Conservation (phyloP, 2,888 invertebrate genomes). For the Orthosia gothica region DNA sequence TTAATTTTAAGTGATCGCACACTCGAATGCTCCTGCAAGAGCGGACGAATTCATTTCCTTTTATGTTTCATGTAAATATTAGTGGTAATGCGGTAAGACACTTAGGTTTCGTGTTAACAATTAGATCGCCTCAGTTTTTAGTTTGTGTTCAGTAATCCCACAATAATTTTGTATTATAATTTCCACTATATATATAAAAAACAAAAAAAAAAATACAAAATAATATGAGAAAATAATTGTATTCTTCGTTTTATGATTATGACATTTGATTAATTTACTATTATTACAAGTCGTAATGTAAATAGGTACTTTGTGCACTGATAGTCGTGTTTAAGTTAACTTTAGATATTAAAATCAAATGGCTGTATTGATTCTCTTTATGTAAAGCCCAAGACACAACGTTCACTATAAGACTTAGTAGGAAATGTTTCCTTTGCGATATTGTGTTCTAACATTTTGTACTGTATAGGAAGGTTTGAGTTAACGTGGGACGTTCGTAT, state of each 20-base stretch:
- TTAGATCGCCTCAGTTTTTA: constrained; percentile 76
- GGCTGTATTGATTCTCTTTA: constrained; percentile 85
- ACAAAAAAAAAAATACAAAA: constrained; percentile 76
- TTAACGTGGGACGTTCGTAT: constrained; percentile 73
- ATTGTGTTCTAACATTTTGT: constrained; percentile 69
- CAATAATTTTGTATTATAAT: constrained; percentile 79
- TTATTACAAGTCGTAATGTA: constrained; percentile 85
- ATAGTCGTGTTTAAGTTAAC: constrained; percentile 87
- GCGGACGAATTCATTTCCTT: constrained; percentile 60
- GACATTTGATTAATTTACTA: constrained; percentile 78
- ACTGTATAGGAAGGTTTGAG: constrained; percentile 80
- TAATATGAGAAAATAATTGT: constrained; percentile 74
- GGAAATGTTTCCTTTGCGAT: constrained; percentile 77
- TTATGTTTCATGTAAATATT: constrained; percentile 82
- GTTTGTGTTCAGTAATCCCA: constrained; percentile 83
- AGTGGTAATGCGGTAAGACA: constrained; percentile 74
- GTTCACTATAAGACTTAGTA: constrained; percentile 79
- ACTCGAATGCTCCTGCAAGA: constrained; percentile 72
- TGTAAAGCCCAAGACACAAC: constrained; percentile 79
- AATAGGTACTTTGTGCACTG: constrained; percentile 89
- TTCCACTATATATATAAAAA: constrained; percentile 80
- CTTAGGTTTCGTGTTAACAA: constrained; percentile 74
- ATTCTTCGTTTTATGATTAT: constrained; percentile 75
- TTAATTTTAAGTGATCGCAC: constrained; percentile 74
- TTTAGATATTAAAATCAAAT: constrained; percentile 82